Base-by-base conservation (phyloP, 2,113 vertebrate genomes). In the Notothenia coriiceps region DNA sequence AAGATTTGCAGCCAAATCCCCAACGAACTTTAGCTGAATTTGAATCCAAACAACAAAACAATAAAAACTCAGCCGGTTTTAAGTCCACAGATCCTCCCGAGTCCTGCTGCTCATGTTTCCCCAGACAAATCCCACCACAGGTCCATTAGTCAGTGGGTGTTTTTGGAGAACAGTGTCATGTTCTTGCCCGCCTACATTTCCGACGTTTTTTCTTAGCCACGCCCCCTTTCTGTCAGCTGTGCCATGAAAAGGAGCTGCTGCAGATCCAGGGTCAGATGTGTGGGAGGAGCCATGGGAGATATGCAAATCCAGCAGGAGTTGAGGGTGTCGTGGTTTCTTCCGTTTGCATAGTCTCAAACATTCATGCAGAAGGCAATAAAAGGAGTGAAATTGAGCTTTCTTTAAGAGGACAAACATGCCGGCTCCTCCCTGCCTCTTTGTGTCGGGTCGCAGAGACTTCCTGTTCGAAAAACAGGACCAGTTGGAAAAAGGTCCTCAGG, bases 91-190 rank as follows among this genome's bases (percentile, higher is more conserved):
- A 83, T 25, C 74, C 66, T 82, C 0, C 63, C 8, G 43, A 33
- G 71, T 83, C 2, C 83, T 15, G 49, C 43, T 47, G 8, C 2
- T 11, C 14, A 49, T 29, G 52, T 70, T 33, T 79, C n/a, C 52
- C 35, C 46, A 70, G 78, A 80, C 51, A 60, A 49, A 75, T 57
- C 86, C 75, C 85, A 75, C 15, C 61, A 33, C 46, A 22, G 54
- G 68, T 75, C 51, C 40, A n/a, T 62, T 35, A 55, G 49, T 67
- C 25, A n/a, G 70, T 49, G 51, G 83, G 52, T 69, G 74, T 72
- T 40, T 6, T 79, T 83, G 59, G 65, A 76, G 56, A 79, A 82
- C 43, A 47, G 86, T 87, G 88, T 88, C 86, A 67, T 83, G 84
- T 5, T 74, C 77, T 78, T 82, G 83, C 70, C 80, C 65, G 35